Evolutionary conservation across 2,888 invertebrate species (phyloP), one percentile per base, ranked within the genome.

Genomic region (Liodrosophila aerea): DNA sequence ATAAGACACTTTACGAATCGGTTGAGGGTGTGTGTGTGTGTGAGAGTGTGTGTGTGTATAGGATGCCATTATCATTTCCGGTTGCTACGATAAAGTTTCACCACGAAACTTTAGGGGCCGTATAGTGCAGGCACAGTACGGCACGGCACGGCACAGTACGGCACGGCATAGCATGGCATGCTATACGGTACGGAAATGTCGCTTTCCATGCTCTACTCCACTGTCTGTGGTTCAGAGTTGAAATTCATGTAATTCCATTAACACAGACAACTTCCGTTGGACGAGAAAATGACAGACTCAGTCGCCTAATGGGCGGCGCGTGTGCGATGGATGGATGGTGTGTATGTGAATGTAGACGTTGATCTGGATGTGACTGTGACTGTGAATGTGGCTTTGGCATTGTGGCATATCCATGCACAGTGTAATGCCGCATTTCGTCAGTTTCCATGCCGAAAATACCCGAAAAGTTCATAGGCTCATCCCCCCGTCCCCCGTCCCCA

Each of bases 221-320:
- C 3, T 22, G 22, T 76, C 61, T 76, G 73, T 54, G 83, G 78
- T 71, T 76, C 69, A 69, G 76, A 76, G 83, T 76, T 83, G 73
- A 83, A 78, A 80, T 83, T 83, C 78, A 72, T 78, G 83, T 78
- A 78, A 78, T 78, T 83, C 83, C 81, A 78, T 78, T 78, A 78
- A 78, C 80, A 80, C 81, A 76, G 80, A 74, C 80, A 78, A 80
- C 78, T 80, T 78, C 83, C 83, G 78, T 62, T 73, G 56, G 60
- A 72, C 39, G 65, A 66, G 75, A 64, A 80, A 78, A 83, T 82
- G 80, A 71, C 64, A 69, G 76, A 67, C 62, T 73, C 30, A 9
- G 9, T 30, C 61, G 70, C 52, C 77, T 83, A 82, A 77, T 73
- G 82, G 72, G 59, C 77, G 58, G 60, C 51, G 52, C 61, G 64